phyloP scores from a whole-genome alignment of 2,888 invertebrate genomes.

The Mythimna impura region DNA sequence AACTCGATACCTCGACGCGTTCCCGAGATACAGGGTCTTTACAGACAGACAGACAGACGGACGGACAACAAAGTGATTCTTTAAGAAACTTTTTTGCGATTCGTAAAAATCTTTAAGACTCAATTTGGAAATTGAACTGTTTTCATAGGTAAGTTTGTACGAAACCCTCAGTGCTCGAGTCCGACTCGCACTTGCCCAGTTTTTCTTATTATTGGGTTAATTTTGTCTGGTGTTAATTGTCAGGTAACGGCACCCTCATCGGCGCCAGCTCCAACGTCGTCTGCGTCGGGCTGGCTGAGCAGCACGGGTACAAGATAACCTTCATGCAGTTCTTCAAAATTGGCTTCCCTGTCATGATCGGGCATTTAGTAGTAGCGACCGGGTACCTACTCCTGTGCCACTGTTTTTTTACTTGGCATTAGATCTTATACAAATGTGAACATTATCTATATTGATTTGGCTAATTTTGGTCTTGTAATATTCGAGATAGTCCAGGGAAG shows the following conservation, averaged over 20 bases:
- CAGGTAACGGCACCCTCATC: constrained; percentile 96
- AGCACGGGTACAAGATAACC: constrained; percentile 97
- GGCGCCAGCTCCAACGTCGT: constrained; percentile 98
- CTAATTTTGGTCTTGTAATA: no score
- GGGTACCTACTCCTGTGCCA: constrained; percentile 26
- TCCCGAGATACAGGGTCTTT: no score
- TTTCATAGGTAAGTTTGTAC: no score
- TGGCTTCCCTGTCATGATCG: constrained; percentile 96
- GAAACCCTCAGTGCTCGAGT: no score
- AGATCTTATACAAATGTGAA: background rate
- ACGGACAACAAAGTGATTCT: no score
- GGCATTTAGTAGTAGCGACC: constrained; percentile 81
- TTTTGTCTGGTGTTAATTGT: background rate
- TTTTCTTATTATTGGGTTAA: background rate
- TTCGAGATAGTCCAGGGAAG: no score
- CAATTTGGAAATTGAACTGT: no score
- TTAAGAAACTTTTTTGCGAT: no score
- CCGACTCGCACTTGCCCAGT: no score
- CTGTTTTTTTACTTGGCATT: constrained; percentile 35
- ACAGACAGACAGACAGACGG: no score
- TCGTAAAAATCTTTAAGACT: no score
- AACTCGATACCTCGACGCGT: no score
- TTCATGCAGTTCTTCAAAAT: constrained; percentile 96
- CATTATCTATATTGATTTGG: background rate
- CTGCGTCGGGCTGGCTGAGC: constrained; percentile 97